Conservation (phyloP, 2,888 invertebrate species). For the Deilephila elpenor region DNA sequence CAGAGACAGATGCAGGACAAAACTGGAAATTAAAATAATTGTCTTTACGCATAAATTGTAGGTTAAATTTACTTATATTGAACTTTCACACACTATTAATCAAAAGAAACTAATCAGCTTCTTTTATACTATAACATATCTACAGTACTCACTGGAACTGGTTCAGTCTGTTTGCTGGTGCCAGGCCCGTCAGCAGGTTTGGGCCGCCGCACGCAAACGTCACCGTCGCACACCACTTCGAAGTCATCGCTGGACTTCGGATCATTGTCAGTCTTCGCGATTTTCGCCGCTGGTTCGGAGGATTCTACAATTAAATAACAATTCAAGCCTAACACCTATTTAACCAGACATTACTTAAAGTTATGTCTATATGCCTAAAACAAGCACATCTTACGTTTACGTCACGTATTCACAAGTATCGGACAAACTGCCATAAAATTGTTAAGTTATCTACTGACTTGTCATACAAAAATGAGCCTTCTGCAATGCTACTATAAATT, state of each 20-base stretch:
- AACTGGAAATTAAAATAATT: no score
- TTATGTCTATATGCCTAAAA: neutral
- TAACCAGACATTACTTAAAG: neutral
- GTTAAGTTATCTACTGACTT: no score
- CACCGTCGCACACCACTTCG: constrained; percentile 81
- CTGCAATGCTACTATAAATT: no score
- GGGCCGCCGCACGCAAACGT: constrained; percentile 73
- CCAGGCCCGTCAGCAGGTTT: constrained; percentile 52
- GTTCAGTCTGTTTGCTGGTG: constrained; percentile 52
- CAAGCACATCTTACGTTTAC: no score
- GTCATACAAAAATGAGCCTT: no score
- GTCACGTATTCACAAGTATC: no score
- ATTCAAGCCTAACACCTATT: neutral
- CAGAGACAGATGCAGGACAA: no score
- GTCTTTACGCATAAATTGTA: no score
- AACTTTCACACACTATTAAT: no score
- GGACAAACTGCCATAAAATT: no score
- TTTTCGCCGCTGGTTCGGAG: constrained; percentile 56
- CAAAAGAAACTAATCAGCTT: no score
- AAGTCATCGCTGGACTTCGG: constrained; percentile 50
- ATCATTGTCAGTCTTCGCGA: constrained; percentile 42
- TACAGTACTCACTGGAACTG: constrained; percentile 9
- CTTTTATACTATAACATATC: neutral
- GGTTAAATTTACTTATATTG: no score
- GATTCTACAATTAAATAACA: constrained; percentile 35